Evolutionary conservation across 2,797 vertebrate species (phyloP), one percentile per base, ranked within the genome.

Genomic region (Myotis planiceps): DNA sequence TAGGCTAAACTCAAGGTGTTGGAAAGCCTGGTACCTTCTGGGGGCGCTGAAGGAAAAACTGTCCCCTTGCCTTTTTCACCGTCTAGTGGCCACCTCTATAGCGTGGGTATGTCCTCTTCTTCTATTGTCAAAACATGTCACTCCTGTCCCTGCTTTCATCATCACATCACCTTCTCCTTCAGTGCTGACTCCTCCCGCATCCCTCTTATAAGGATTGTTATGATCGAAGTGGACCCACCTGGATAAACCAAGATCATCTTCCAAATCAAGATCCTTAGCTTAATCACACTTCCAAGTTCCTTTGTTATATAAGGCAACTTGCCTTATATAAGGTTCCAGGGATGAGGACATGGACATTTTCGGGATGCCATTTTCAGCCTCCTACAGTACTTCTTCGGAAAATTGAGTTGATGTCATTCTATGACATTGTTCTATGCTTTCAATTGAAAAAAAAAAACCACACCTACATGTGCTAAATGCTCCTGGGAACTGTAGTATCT

Each of bases 381-480:
- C 58, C 39, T 10, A 34, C 2, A 14, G 32, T 42, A 60, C 72
- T 88, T 85, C 42, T 90, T 85, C n/a, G 47, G 18, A 92, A 89
- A 90, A 68, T 29, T 47, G 42, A 9, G 5, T 53, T 65, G 53
- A 49, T 87, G 15, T 49, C 65, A 75, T 82, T 71, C 58, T 58
- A 13, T n/a, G 12, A 75, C 27, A 42, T 47, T 92, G n/a, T 85
- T 88, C 76, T 93, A 16, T 69, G 72, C 10, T 95, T 92, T 92
- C 76, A 32, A 18, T 51, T 14, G 3, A 63, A 49, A 53, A 1
- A 34, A 45, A 78, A 34, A 51, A 51, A 6, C 49, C 49, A 53
- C n/a, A 2, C 3, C 34, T 47, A 18, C 2, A 1, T 37, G 10
- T 78, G 29, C 53, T 84, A 76, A 88, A 78, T 55, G 29, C 66